Evolutionary conservation across 1,140 invertebrate genomes (phyloP), one percentile per base, ranked within the genome.

Genomic region (Hermetia illucens): DNA sequence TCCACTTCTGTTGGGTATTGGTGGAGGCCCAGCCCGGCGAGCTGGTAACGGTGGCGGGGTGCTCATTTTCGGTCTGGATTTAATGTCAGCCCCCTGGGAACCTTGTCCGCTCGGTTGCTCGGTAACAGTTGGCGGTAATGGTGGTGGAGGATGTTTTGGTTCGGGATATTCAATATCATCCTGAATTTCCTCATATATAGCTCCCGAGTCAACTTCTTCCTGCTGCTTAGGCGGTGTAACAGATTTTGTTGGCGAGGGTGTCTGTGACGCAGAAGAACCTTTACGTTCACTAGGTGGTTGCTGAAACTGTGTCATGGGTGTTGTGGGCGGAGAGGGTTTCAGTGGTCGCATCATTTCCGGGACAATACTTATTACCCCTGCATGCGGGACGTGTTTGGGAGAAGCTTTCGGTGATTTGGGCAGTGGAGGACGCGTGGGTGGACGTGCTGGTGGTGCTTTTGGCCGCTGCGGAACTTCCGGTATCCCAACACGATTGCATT

Each of bases 41-140:
- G 70, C 69, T 3, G 77, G 77, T n/a, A 75, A 67, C 3, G 77
- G 77, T 2, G 79, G 78, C 12, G 77, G 74, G 25, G 67, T 63
- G 36, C 62, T 63, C 3, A 66, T 65, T 34, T 65, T 65, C 2
- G 57, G 55, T 19, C 58, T 59, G 6, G 48, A 45, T 52, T 62
- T 52, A 32, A 64, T 39, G 41, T 54, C 42, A 4, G 62, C 58
- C 8, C 55, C 52, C n/a, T n/a, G n/a, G 22, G 52, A 59, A 10
- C 52, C 55, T 30, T 53, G 46, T 34, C 63, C 56, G 38, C 63
- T 52, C 24, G 52, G 53, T 21, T 48, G 39, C 16, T 27, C 42
- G 21, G 29, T 34, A 17, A 59, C 55, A 13, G 51, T 42, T 17
- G 55, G 49, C 13, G 58, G 58, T 42, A 61, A 39, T n/a, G 59